A percentile compares a stretch with the other conserved stretches of the same genome.
Conservation (phyloP, 2,888 invertebrate species). For the Scaptomyza tumidula region DNA sequence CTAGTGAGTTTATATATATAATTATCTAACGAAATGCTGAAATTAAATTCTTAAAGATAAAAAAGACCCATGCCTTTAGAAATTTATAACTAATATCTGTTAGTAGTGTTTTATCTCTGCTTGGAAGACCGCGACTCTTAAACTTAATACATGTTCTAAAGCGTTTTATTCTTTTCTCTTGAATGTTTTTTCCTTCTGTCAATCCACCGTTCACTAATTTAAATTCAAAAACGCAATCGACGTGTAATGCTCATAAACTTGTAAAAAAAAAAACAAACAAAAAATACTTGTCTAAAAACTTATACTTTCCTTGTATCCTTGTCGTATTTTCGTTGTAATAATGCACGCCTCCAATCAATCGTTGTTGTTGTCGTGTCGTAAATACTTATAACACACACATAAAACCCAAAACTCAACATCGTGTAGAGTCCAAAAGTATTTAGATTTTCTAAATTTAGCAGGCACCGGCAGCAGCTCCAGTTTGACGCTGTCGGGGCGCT, state of each 20-base stretch:
- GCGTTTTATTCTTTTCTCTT: slow-evolving; percentile 65
- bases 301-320: slow-evolving; percentile 33
- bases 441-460: slow-evolving; percentile 87
- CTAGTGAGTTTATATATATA: too few species aligned
- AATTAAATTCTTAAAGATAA: neutral
- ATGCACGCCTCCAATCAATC: slow-evolving; percentile 59
- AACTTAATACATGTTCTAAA: slow-evolving; percentile 45
- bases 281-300: neutral
- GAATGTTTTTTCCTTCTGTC: slow-evolving; percentile 54
- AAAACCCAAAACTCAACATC: slow-evolving; percentile 29
- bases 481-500: slow-evolving; percentile 50
- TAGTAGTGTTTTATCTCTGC: slow-evolving; percentile 16
- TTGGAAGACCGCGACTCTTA: slow-evolving; percentile 13
- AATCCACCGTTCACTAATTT: slow-evolving; percentile 39
- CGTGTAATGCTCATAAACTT: slow-evolving; percentile 56
- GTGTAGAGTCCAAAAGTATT: slow-evolving; percentile 85
- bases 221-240: slow-evolving; percentile 41
- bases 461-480: slow-evolving; percentile 74
- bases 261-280: slow-evolving; percentile 2
- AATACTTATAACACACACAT: slow-evolving; percentile 48
- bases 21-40: too few species aligned
- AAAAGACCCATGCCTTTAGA: neutral
- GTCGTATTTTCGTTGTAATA: slow-evolving; percentile 55
- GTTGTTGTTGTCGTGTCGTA: slow-evolving; percentile 52
- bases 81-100: neutral